These are phyloP conservation scores for Polia nebulosa DNA, from an alignment of 2,888 invertebrate species.

Conservation along the genomic window DNA sequence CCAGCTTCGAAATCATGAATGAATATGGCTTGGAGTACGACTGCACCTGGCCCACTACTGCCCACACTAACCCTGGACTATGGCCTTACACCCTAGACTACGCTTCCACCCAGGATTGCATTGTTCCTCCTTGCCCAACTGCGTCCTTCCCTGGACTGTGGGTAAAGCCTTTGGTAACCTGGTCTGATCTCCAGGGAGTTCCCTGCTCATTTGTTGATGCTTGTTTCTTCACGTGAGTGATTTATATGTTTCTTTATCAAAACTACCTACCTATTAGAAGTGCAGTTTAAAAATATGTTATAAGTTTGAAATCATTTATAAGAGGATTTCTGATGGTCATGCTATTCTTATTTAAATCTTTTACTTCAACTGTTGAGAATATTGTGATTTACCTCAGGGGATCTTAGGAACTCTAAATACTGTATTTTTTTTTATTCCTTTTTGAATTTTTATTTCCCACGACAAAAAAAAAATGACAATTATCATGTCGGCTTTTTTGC, in stretches of 20 bases:
- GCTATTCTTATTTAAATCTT: too few relatives aligned
- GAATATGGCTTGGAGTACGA: constrained; percentile 91
- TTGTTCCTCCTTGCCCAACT: constrained; percentile 90
- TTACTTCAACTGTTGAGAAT: too few relatives aligned
- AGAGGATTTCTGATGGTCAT: not conserved
- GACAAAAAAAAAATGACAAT: too few relatives aligned
- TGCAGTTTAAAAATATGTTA: not conserved
- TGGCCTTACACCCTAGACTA: constrained; percentile 94
- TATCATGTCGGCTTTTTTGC: too few relatives aligned
- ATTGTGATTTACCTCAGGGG: not conserved
- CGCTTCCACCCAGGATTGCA: constrained; percentile 90
- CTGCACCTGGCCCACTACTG: constrained; percentile 91
- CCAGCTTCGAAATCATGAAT: constrained; percentile 90
- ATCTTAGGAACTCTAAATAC: not conserved
- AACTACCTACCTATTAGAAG: too few relatives aligned
- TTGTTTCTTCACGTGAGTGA: constrained; percentile 88
- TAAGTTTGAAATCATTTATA: not conserved
- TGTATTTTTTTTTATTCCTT: not conserved
- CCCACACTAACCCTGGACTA: constrained; percentile 82
- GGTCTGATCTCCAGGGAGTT: constrained; percentile 83
- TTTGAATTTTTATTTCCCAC: too few relatives aligned
- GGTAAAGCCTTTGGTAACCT: constrained; percentile 92
- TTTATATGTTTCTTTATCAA: not conserved
- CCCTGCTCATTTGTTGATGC: constrained; percentile 92
- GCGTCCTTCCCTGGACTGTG: constrained; percentile 92